A percentile compares a stretch with the other conserved stretches of the same genome.
Evolutionary conservation across 2,797 vertebrate species (phyloP).

Genomic region (Sphaeramia orbicularis): DNA sequence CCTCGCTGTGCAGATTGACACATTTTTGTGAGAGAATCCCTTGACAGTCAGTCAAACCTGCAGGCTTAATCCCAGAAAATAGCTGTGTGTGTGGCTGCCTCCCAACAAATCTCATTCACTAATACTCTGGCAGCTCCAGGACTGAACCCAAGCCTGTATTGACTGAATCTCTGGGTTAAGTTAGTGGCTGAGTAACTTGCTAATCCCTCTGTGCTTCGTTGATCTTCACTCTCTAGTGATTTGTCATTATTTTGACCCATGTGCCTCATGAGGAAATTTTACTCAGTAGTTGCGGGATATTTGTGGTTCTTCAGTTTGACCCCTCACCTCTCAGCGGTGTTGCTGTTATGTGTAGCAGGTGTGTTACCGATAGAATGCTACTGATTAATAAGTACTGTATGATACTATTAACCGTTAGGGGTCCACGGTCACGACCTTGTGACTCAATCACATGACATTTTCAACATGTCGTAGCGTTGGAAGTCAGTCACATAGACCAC

Average conservation of each 20-base stretch:
- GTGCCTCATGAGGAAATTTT: conserved; percentile 28
- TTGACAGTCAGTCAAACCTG: conserved; percentile 65
- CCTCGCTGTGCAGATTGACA: conserved; percentile 50
- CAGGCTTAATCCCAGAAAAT: conserved; percentile 68
- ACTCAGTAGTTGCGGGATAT: background rate
- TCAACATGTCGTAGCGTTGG: too few species aligned
- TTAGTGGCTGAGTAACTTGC: conserved; percentile 61
- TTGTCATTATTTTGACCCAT: conserved; percentile 64
- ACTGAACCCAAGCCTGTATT: conserved; percentile 51
- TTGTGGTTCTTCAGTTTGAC: conserved; percentile 32
- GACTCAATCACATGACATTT: too few species aligned
- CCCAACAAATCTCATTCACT: conserved; percentile 68
- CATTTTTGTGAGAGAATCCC: conserved; percentile 63
- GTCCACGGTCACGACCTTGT: too few species aligned
- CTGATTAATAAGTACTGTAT: too few species aligned
- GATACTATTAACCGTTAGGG: too few species aligned
- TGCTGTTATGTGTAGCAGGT: too few species aligned
- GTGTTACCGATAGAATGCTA: too few species aligned
- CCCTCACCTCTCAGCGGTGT: background rate
- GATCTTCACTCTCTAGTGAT: conserved; percentile 65
- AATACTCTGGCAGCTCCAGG: conserved; percentile 64
- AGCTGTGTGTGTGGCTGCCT: conserved; percentile 29
- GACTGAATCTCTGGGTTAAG: conserved; percentile 59
- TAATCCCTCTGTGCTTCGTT: conserved; percentile 65
- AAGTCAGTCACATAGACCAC: too few species aligned